Percentiles rank a stretch among this genome's conserved stretches.
These are phyloP conservation scores for Aspidiotus rigidus DNA, from an alignment of 2,888 invertebrate genomes.

Conservation along the genomic window DNA sequence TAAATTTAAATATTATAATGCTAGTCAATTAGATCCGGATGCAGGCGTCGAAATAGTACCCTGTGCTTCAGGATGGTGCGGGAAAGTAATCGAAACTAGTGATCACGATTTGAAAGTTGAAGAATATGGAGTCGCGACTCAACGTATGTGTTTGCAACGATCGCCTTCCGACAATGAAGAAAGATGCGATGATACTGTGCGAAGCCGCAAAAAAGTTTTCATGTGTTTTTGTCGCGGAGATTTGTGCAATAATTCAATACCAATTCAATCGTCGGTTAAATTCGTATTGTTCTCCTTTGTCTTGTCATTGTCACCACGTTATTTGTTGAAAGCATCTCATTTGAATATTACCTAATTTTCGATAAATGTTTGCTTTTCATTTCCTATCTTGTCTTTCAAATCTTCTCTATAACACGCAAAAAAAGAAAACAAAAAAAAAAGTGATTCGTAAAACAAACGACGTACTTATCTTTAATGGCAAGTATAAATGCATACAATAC, in stretches of 20 bases:
- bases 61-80: conserved; percentile 87
- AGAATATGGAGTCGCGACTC: conserved; percentile 55
- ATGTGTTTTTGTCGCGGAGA: conserved; percentile 90
- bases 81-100: conserved; percentile 71
- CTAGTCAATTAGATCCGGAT: conserved; percentile 61
- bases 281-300: neutral
- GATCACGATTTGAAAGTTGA: conserved; percentile 61
- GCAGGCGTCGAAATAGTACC: conserved; percentile 65
- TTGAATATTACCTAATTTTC: too few species aligned
- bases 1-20: conserved; percentile 64
- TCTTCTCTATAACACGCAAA: too few species aligned
- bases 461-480: too few species aligned
- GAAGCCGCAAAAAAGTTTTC: conserved; percentile 70
- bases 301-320: too few species aligned
- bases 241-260: conserved; percentile 57
- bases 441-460: too few species aligned
- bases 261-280: conserved; percentile 7
- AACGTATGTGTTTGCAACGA: conserved; percentile 75
- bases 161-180: conserved; percentile 83
- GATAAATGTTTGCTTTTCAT: too few species aligned
- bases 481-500: too few species aligned
- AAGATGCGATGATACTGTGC: conserved; percentile 75
- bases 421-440: too few species aligned
- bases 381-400: too few species aligned
- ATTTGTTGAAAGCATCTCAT: too few species aligned